Evolutionary conservation across 1,140 invertebrate species (phyloP).

Genomic region (Physella acuta): DNA sequence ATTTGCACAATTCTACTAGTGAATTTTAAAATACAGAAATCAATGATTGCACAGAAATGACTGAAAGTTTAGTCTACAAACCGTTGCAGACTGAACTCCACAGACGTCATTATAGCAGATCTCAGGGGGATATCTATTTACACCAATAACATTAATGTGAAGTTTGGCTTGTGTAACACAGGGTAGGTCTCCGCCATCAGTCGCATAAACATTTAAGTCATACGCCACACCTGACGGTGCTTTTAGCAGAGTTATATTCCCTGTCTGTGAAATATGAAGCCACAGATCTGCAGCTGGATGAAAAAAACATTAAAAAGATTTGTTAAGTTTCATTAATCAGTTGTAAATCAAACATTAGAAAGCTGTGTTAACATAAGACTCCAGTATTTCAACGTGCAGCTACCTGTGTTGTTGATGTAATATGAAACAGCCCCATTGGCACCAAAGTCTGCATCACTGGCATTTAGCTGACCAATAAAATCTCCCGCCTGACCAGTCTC

Average conservation of each 20-base stretch:
- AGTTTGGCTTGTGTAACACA: slow-evolving; percentile 29
- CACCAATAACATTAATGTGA: slow-evolving; percentile 81
- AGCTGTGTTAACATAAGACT: too few relatives aligned
- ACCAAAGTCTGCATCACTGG: slow-evolving; percentile 31
- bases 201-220: slow-evolving; percentile 66
- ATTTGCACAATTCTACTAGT: too few relatives aligned
- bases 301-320: neutral
- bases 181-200: slow-evolving; percentile 63
- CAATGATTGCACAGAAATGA: too few relatives aligned
- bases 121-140: slow-evolving; percentile 86
- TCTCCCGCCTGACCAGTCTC: slow-evolving; percentile 67
- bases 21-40: too few relatives aligned
- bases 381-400: too few relatives aligned
- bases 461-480: slow-evolving; percentile 29
- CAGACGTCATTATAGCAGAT: slow-evolving; percentile 65
- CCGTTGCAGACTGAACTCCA: too few relatives aligned
- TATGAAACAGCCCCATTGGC: slow-evolving; percentile 29
- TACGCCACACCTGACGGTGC: neutral
- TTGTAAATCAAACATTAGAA: slow-evolving; percentile 2
- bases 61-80: too few relatives aligned
- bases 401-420: slow-evolving; percentile 36
- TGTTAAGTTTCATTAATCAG: too few relatives aligned
- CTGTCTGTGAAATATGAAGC: neutral
- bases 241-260: neutral
- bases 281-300: neutral